A percentile compares a stretch with the other conserved stretches of the same genome.
Conservation (phyloP, 2,797 vertebrate genomes). For the Labroides dimidiatus region DNA sequence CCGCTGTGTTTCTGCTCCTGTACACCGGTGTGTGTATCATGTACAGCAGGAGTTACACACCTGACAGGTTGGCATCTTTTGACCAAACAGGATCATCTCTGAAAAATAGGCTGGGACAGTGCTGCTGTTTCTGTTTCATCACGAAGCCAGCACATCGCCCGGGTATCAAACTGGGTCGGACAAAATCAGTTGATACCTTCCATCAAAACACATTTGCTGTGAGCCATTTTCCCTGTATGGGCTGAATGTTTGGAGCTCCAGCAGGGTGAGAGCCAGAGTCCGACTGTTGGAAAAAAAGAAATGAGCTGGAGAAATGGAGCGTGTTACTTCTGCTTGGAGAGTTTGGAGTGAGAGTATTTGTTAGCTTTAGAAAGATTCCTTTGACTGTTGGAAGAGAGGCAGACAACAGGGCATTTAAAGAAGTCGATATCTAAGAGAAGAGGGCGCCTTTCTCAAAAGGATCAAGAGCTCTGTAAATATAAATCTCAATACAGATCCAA, state of each 20-base stretch:
- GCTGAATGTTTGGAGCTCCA: conserved; percentile 17
- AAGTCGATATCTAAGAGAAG: conserved; percentile 12
- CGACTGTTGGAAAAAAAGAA: conserved; percentile 27
- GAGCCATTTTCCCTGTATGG: conserved; percentile 26
- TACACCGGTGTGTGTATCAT: neutral
- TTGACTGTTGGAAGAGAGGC: conserved; percentile 26
- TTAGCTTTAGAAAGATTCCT: conserved; percentile 29
- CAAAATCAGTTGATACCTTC: conserved; percentile 21
- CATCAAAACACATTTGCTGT: conserved; percentile 33
- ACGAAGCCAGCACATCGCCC: conserved; percentile 12
- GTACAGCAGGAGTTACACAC: neutral
- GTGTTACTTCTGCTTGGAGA: conserved; percentile 24
- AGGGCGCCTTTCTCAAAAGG: conserved; percentile 7
- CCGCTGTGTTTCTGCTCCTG: neutral
- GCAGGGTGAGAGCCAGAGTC: conserved; percentile 16
- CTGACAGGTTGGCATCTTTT: conserved; percentile 13
- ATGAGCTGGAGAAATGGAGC: conserved; percentile 46
- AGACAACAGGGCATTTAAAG: conserved; percentile 24
- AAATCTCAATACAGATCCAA: neutral
- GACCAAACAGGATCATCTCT: neutral
- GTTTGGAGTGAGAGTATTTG: conserved; percentile 30
- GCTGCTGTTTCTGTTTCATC: conserved; percentile 17
- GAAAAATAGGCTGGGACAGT: conserved; percentile 12
- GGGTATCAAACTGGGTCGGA: conserved; percentile 34
- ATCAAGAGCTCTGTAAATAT: conserved; percentile 26